phyloP scores from a whole-genome alignment of 2,888 invertebrate species.

The Apoderus coryli region DNA sequence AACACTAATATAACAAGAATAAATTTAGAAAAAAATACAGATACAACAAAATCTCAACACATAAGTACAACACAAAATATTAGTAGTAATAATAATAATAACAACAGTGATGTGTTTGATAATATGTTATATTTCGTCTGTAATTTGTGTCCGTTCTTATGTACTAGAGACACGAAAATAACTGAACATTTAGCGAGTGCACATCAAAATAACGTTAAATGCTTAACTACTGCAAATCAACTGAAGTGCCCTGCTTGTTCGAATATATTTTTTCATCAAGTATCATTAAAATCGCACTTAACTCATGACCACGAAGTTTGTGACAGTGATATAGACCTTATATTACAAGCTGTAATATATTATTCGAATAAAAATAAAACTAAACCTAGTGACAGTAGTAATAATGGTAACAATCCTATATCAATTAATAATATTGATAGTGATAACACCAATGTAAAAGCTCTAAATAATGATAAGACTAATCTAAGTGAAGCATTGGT shows the following conservation, averaged over 20 bases:
- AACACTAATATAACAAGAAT: too few species aligned
- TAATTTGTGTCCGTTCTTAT: constrained; percentile 30
- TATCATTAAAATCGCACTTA: constrained; percentile 48
- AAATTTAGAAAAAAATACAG: too few species aligned
- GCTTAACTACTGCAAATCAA: constrained; percentile 35
- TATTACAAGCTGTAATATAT: constrained; percentile 39
- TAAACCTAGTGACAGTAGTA: constrained; percentile 11
- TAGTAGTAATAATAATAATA: constrained; percentile 7
- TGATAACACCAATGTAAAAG: constrained; percentile 6
- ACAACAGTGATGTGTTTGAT: constrained; percentile 22
- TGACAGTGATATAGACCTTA: constrained; percentile 41
- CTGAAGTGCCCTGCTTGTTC: constrained; percentile 53
- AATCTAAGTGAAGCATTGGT: background rate
- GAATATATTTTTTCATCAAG: constrained; percentile 45
- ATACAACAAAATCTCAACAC: too few species aligned
- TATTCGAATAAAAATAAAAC: constrained; percentile 25
- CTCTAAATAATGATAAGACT: constrained; percentile 7
- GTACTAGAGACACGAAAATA: constrained; percentile 28
- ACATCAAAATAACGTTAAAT: constrained; percentile 39
- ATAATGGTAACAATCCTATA: constrained; percentile 8
- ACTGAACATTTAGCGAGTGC: constrained; percentile 28
- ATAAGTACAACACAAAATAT: too few species aligned
- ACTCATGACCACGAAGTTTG: constrained; percentile 54
- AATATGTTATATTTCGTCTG: constrained; percentile 30
- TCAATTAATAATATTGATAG: constrained; percentile 7